These are phyloP conservation scores for Drosophila repleta DNA, from an alignment of 1,140 invertebrate genomes.

Conservation along the genomic window DNA sequence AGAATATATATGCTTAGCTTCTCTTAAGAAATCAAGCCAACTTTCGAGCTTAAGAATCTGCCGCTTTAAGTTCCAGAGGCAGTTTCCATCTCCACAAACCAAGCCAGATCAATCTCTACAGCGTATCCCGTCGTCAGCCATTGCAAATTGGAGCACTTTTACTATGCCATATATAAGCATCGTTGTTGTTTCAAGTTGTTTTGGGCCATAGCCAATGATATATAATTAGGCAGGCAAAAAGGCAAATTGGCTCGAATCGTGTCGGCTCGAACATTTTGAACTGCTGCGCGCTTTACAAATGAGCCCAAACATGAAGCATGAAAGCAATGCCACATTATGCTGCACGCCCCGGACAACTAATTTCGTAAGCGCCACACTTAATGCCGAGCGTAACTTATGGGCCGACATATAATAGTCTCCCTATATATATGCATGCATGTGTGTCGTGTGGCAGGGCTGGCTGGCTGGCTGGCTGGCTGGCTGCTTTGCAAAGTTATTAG, in stretches of 20 bases:
- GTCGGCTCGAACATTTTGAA: constrained; percentile 6
- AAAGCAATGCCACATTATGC: constrained; percentile 39
- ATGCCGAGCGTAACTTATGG: constrained; percentile 48
- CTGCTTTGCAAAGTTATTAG: constrained; percentile 79
- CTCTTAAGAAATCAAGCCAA: too few relatives aligned
- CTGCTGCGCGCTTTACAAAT: constrained; percentile 28
- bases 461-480: too few relatives aligned
- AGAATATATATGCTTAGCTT: too few relatives aligned
- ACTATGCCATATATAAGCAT: background rate
- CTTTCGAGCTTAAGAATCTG: too few relatives aligned
- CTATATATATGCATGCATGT: constrained; percentile 1
- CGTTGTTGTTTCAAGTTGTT: background rate
- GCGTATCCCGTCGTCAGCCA: background rate
- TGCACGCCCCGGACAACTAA: constrained; percentile 58
- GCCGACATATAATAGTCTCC: constrained; percentile 8
- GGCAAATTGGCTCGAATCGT: constrained; percentile 48
- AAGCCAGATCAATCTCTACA: background rate
- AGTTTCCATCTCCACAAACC: too few relatives aligned
- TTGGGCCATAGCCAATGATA: constrained; percentile 53
- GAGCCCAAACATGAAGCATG: constrained; percentile 17
- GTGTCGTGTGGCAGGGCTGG: constrained; percentile 14
- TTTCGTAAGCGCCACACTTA: constrained; percentile 52
- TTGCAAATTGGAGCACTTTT: background rate
- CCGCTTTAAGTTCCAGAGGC: too few relatives aligned
- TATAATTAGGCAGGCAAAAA: constrained; percentile 66